Percentiles rank a stretch among this genome's conserved stretches.
Conservation (phyloP, 2,888 invertebrate species). For the Amphipyra berbera region DNA sequence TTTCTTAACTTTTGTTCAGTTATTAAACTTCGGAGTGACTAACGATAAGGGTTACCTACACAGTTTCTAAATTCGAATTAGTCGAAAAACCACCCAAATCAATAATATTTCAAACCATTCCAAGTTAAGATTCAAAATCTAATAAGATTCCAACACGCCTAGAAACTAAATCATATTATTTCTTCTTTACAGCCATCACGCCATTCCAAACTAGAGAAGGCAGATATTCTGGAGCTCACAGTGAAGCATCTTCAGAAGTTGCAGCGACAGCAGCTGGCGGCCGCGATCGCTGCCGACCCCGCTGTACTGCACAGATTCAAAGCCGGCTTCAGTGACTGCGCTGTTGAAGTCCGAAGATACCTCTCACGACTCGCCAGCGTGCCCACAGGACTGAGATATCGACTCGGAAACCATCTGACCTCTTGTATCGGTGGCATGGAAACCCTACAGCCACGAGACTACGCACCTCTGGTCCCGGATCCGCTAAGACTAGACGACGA, state of each 20-base stretch:
- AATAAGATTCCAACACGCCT: slow-evolving; percentile 50
- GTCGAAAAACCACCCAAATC: no score
- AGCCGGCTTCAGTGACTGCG: slow-evolving; percentile 96
- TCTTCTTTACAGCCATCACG: slow-evolving; percentile 93
- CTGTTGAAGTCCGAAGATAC: slow-evolving; percentile 94
- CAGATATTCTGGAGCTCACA: slow-evolving; percentile 98
- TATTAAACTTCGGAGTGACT: not conserved
- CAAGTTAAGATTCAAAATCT: slow-evolving; percentile 2
- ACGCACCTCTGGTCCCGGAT: slow-evolving; percentile 90
- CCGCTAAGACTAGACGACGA: slow-evolving; percentile 83
- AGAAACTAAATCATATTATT: not conserved
- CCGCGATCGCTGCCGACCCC: slow-evolving; percentile 95
- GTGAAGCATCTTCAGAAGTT: slow-evolving; percentile 97
- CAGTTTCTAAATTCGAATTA: no score
- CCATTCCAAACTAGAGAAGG: slow-evolving; percentile 98
- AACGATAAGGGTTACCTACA: no score
- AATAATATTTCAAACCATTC: no score
- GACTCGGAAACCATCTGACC: slow-evolving; percentile 91
- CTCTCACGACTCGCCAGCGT: slow-evolving; percentile 92
- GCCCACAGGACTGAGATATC: slow-evolving; percentile 88
- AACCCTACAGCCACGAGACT: slow-evolving; percentile 74
- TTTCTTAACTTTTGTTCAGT: not conserved
- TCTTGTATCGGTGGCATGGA: slow-evolving; percentile 91
- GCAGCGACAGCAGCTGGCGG: slow-evolving; percentile 95
- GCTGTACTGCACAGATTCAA: slow-evolving; percentile 95